Base-by-base conservation (phyloP, 2,797 vertebrate species). In the Coendou prehensilis region DNA sequence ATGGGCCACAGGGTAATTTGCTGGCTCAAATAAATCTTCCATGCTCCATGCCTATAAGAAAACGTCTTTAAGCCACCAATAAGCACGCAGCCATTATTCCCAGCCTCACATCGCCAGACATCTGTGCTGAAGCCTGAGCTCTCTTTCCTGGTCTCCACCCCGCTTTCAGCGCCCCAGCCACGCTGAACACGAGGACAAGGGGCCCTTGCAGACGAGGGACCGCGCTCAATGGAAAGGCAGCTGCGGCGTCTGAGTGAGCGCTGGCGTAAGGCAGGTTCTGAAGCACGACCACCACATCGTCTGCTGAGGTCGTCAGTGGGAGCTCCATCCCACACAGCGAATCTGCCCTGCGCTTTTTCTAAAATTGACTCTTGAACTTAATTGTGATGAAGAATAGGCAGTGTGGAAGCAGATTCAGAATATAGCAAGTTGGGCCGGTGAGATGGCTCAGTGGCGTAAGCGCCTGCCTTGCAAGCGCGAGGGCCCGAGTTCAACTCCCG, bases 281-380 rank as follows among this genome's bases (percentile, higher is more conserved):
- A 14, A 26, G 6, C 23, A 11, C 0, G 23, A 23, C 71, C 22
- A 11, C 37, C 20, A 18, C 63, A 15, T 33, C 3, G 1, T 20
- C 37, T 73, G 37, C 5, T 22, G 69, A 45, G 69, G 69, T 20
- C 15, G 4, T 20, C n/a, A 1, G 73, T 18, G 13, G 13, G 5
- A 28, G 22, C 11, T 41, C 2, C 45, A 1, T 3, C 45, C 45
- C 9, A 15, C 5, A 0, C 41, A 10, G 23, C 6, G 22, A 6
- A 23, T 15, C 71, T 91, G 0, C 59, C 59, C 91, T 91, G 18
- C 45, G 11, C 14, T 41, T 89, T 87, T 83, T 52, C 41, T 79
- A 79, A 92, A 89, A 61, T 41, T n/a, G 67, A 50, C 56, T 67
- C 10, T 92, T 63, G 37, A 82, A 82, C 28, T 64, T 89, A 79